Base-by-base conservation (phyloP, 2,113 vertebrate genomes). In the Protobothrops flavoviridis region DNA sequence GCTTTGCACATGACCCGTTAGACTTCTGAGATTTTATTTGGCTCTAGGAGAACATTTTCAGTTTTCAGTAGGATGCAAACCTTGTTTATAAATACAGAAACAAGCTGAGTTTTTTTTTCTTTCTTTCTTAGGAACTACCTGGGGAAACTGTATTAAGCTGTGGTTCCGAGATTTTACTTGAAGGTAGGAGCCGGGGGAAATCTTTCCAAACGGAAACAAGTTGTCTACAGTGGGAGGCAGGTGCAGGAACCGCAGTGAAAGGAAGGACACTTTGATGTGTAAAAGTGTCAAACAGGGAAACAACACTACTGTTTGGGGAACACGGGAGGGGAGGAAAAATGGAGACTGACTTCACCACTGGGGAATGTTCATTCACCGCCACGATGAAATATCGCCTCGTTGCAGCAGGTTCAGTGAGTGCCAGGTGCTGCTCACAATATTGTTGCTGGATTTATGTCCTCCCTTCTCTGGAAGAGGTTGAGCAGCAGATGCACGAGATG, bases 321-420 rank as follows among this genome's bases (percentile, higher is more conserved):
- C 97, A 96, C 94, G 95, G 43, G 85, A 33, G 50, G 50, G 43
- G 85, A 13, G 96, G 97, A 59, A 17, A 59, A 96, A 95, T 95
- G 97, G 97, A 97, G 95, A 97, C 95, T 97, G 96, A 95, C 97
- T 96, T 96, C 95, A 97, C 95, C 97, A 95, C 97, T 94, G 95
- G 98, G 98, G 98, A 98, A 98, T 98, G 98, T 98, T 98, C 98
- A 99, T 98, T 98, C 97, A 97, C 98, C 98, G 98, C 98, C 98
- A 98, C 97, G 98, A 98, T 99, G 98, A 99, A 98, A 98, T 98
- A 99, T 97, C 97, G 97, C 97, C 96, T 97, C 97, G 96, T 97
- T 96, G 96, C 91, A 91, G 98, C 98, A 99, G 98, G 98, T 98
- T 98, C 95, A 97, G 97, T 96, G 96, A 97, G 97, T 98, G 97